These are phyloP conservation scores for Pterocles burchelli DNA, from an alignment of 2,113 vertebrate species.

Conservation along the genomic window DNA sequence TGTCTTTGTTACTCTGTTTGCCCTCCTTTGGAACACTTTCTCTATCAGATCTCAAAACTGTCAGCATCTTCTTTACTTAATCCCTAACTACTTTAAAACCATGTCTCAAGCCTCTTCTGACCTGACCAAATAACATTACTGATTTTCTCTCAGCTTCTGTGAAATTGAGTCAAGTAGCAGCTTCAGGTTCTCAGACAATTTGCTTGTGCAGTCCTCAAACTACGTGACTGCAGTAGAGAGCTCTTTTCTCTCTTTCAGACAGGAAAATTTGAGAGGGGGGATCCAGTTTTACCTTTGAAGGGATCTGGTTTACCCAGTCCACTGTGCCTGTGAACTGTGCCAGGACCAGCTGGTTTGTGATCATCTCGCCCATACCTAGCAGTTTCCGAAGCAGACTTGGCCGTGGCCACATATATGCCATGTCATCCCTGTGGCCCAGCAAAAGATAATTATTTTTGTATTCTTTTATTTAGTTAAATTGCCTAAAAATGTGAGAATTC, in stretches of 20 bases:
- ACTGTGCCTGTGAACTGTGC: neutral
- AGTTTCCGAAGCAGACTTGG: neutral
- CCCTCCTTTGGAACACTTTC: neutral
- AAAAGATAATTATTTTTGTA: neutral
- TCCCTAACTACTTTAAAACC: neutral
- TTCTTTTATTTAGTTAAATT: neutral
- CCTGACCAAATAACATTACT: neutral
- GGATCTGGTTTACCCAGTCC: neutral
- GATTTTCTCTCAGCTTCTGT: neutral
- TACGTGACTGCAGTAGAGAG: neutral
- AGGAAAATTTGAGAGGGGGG: neutral
- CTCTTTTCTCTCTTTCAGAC: neutral
- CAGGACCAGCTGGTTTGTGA: neutral
- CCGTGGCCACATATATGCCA: neutral
- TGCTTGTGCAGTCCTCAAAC: neutral
- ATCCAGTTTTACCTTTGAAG: neutral
- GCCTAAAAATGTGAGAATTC: neutral
- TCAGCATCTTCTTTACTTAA: neutral
- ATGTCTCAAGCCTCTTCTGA: neutral
- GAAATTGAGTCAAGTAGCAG: neutral
- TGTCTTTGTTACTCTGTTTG: neutral
- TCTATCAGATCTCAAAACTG: neutral
- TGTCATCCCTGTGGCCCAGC: neutral
- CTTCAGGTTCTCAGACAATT: neutral
- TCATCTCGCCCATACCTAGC: neutral